Evolutionary conservation across 2,888 invertebrate genomes (phyloP), one percentile per base, ranked within the genome.

Genomic region (Alviniconcha strummeri): DNA sequence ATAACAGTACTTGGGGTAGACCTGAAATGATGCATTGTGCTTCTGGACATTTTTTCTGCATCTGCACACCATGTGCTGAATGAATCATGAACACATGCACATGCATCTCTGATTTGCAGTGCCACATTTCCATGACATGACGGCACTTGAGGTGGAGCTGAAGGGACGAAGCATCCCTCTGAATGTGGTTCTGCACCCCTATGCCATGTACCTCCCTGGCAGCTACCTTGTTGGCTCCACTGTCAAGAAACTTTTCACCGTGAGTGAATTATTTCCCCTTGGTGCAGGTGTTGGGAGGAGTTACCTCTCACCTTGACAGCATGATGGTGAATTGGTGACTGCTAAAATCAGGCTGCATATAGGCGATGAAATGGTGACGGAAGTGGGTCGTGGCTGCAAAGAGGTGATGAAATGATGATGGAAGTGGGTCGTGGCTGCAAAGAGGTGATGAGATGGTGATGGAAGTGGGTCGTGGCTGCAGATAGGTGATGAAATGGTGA

Each of bases 141-240:
- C 92, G 76, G 92, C 91, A 0, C 85, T 93, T 60, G 92, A 92
- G 88, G 87, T 93, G 19, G 93, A 93, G 84, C 89, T 92, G 64
- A 93, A 93, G 85, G 93, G 93, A 3, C 88, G 88, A 69, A 91
- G 93, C 86, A 88, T 89, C 4, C 92, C 94, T 7, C 87, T 93
- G 55, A 90, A 90, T 85, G 92, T 94, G 6, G 89, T 92, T 3
- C 87, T 94, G 6, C 91, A 93, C 84, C 93, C 93, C 0, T 93
- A 93, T 84, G 93, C 93, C 72, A 84, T 94, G 19, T 90, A 91
- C 84, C 86, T 93, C 56, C 92, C 92, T 13, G 93, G 93, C 15
- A 89, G 89, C 83, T 88, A 90, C 56, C 87, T 92, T 6, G 87
- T 92, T 4, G 91, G 92, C 69, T 91, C 92, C 6, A 91, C 92